Percentiles rank a stretch among this genome's conserved stretches.
Conservation (phyloP, 1,140 invertebrate genomes). For the Lasioglossum baleicum region DNA sequence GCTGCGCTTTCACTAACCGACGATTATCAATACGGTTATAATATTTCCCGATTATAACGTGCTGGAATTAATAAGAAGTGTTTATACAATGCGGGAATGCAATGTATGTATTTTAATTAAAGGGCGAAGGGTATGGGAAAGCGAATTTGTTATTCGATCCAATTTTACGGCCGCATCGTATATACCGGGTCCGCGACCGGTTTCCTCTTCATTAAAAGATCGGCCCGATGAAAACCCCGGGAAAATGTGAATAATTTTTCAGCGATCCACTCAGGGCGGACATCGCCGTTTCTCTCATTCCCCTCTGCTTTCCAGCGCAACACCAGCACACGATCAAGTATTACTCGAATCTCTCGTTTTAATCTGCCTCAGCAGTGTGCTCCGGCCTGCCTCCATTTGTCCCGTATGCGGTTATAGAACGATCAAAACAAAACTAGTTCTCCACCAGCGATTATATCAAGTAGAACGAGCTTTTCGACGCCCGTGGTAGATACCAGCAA, state of each 20-base stretch:
- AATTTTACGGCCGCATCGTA: not conserved
- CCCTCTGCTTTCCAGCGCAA: not conserved
- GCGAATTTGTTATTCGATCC: constrained; percentile 5
- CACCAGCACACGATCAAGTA: not conserved
- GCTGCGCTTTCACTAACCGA: too few relatives aligned
- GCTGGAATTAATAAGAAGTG: constrained; percentile 18
- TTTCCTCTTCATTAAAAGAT: not conserved
- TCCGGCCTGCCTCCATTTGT: not conserved
- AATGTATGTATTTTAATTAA: constrained; percentile 5
- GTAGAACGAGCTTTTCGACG: not conserved
- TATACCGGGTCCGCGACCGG: not conserved
- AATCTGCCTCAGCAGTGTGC: not conserved
- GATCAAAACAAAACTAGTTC: not conserved
- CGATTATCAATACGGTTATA: constrained; percentile 19
- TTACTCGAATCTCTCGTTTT: constrained; percentile 7
- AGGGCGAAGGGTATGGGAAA: not conserved
- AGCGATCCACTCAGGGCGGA: not conserved
- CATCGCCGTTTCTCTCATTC: not conserved
- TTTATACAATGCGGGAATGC: constrained; percentile 4
- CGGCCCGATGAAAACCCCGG: not conserved
- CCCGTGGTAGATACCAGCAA: not conserved
- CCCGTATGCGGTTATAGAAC: too few relatives aligned
- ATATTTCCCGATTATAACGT: constrained; percentile 15
- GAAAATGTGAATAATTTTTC: constrained; percentile 12
- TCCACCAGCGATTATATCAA: not conserved